These are phyloP conservation scores for Lordiphosa collinella DNA, from an alignment of 1,140 invertebrate species.

Conservation along the genomic window DNA sequence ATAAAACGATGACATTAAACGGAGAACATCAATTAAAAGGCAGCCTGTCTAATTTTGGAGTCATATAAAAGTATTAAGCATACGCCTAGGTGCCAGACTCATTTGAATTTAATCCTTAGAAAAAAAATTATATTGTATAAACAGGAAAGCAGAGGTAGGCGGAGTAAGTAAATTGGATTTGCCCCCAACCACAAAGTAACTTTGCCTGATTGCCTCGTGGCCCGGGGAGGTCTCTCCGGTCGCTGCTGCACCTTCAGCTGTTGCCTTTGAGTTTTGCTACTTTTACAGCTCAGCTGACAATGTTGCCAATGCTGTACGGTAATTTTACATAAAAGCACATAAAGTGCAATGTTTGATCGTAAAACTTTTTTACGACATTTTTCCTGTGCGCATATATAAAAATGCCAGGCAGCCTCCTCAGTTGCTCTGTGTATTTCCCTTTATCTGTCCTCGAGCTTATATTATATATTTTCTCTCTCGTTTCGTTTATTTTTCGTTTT, in stretches of 20 bases:
- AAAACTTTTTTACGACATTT: constrained; percentile 78
- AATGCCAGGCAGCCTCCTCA: constrained; percentile 43
- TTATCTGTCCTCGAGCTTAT: constrained; percentile 69
- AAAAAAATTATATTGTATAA: constrained; percentile 9
- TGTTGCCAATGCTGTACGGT: constrained; percentile 76
- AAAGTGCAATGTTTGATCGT: constrained; percentile 78
- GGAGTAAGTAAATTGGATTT: constrained; percentile 73
- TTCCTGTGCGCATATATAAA: constrained; percentile 76
- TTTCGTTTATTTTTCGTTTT: constrained; percentile 8
- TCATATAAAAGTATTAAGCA: constrained; percentile 39
- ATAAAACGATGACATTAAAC: constrained; percentile 35
- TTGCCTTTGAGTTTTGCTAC: constrained; percentile 44
- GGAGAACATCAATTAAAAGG: constrained; percentile 37
- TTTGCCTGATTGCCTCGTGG: constrained; percentile 70
- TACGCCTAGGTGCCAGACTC: constrained; percentile 20
- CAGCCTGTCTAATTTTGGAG: constrained; percentile 31
- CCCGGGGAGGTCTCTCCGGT: constrained; percentile 43
- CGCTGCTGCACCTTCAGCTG: constrained; percentile 42
- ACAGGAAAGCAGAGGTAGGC: background rate
- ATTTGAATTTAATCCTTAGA: constrained; percentile 26
- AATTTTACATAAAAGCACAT: constrained; percentile 78
- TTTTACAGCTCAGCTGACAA: constrained; percentile 78
- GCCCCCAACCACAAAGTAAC: constrained; percentile 43
- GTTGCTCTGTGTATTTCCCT: constrained; percentile 53
- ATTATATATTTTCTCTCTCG: constrained; percentile 44